A percentile compares a stretch with the other conserved stretches of the same genome.
phyloP scores from a whole-genome alignment of 1,140 invertebrate species.

The Littorina saxatilis region DNA sequence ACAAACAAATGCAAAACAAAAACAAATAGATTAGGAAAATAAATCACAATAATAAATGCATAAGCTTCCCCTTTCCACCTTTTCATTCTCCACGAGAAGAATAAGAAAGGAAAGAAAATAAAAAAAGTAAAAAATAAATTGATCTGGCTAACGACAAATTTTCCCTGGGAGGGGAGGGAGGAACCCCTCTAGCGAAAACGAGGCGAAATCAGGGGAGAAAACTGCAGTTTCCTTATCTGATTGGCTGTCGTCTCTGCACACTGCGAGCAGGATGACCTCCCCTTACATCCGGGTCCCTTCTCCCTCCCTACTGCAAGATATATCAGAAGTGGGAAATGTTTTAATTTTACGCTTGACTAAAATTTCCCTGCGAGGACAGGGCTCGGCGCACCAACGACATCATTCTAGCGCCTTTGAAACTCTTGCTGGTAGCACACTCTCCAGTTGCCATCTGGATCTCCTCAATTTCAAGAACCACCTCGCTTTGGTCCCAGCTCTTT shows the following conservation, averaged over 20 bases:
- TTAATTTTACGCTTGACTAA: conserved; percentile 36
- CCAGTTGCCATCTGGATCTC: too few relatives aligned
- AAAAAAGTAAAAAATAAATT: background rate
- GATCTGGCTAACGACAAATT: background rate
- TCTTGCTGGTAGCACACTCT: background rate
- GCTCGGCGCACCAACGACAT: conserved; percentile 20
- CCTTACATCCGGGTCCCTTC: background rate
- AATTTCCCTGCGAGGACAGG: background rate
- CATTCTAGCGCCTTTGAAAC: conserved; percentile 12
- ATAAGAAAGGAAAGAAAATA: background rate
- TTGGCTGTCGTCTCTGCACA: conserved; percentile 22
- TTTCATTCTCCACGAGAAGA: background rate
- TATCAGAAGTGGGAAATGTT: conserved; percentile 33
- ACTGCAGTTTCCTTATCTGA: conserved; percentile 31
- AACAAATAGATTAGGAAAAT: too few relatives aligned
- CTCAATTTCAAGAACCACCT: too few relatives aligned
- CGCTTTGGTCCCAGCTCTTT: too few relatives aligned
- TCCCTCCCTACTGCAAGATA: background rate
- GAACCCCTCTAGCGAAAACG: too few relatives aligned
- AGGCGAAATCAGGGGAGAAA: too few relatives aligned
- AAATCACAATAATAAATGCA: too few relatives aligned
- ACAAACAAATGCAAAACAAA: too few relatives aligned
- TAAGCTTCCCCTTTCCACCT: background rate
- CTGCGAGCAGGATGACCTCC: background rate
- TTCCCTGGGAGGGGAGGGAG: background rate